Percentiles rank a stretch among this genome's conserved stretches.
phyloP scores from a whole-genome alignment of 2,113 vertebrate genomes.

The Mus musculus region DNA sequence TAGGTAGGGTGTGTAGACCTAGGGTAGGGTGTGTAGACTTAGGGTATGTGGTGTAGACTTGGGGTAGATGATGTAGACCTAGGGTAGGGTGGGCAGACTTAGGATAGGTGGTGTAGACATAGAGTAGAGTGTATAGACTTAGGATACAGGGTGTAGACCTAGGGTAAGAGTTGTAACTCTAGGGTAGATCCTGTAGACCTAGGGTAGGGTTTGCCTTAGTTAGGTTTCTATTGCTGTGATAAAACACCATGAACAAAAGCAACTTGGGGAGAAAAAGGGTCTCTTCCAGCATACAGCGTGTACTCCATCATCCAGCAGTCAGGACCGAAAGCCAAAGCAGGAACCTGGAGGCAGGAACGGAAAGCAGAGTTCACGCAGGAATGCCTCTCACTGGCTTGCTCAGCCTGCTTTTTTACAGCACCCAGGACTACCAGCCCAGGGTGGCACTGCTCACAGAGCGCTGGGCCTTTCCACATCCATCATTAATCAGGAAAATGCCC shows the following conservation, averaged over 20 bases:
- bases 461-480: not conserved
- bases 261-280: not conserved
- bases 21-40: not conserved
- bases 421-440: not conserved
- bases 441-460: not conserved
- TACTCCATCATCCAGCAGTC: not conserved
- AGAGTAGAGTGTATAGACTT: not conserved
- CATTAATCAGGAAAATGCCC: not conserved
- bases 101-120: not conserved
- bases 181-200: not conserved
- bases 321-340: not conserved
- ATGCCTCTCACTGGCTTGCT: not conserved
- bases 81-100: not conserved
- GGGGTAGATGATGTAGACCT: not conserved
- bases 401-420: not conserved
- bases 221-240: not conserved
- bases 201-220: not conserved
- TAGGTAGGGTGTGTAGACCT: not conserved
- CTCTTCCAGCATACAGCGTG: not conserved
- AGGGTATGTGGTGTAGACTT: not conserved
- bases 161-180: not conserved
- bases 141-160: not conserved
- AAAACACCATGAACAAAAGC: not conserved
- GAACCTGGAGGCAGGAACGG: not conserved
- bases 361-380: not conserved